phyloP scores from a whole-genome alignment of 2,888 invertebrate genomes.

The Ischnus inquisitorius region DNA sequence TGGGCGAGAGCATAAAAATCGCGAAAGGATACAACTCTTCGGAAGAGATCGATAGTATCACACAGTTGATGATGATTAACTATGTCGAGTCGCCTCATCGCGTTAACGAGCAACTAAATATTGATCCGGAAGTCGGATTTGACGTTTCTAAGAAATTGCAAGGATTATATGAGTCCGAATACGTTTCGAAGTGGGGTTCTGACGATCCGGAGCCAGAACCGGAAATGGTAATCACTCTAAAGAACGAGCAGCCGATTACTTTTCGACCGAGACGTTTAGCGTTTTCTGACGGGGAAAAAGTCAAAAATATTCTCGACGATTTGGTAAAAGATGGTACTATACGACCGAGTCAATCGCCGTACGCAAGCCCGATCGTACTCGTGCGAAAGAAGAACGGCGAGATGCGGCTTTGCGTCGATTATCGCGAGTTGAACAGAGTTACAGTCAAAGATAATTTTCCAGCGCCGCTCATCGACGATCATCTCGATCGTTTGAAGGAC shows the following conservation, averaged over 20 bases:
- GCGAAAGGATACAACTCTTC: neutral
- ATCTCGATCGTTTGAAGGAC: slow-evolving; percentile 46
- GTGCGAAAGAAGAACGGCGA: slow-evolving; percentile 34
- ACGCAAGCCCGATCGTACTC: slow-evolving; percentile 41
- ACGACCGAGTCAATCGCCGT: slow-evolving; percentile 34
- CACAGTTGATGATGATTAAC: slow-evolving; percentile 41
- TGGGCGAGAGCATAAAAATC: slow-evolving; percentile 48
- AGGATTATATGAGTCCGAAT: slow-evolving; percentile 36
- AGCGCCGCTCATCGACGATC: slow-evolving; percentile 48
- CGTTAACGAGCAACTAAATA: slow-evolving; percentile 44
- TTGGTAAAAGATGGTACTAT: slow-evolving; percentile 20
- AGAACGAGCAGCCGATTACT: slow-evolving; percentile 32
- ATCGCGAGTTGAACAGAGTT: slow-evolving; percentile 41
- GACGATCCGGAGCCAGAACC: slow-evolving; percentile 36
- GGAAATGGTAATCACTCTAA: slow-evolving; percentile 35
- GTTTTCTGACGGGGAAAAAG: slow-evolving; percentile 21
- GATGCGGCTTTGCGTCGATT: slow-evolving; percentile 41
- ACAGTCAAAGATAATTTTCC: slow-evolving; percentile 51
- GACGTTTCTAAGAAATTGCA: slow-evolving; percentile 13
- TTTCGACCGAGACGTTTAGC: slow-evolving; percentile 25
- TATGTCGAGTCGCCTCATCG: slow-evolving; percentile 33
- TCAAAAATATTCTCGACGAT: slow-evolving; percentile 15
- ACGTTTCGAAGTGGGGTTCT: slow-evolving; percentile 34
- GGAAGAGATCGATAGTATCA: slow-evolving; percentile 27
- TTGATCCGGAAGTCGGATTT: slow-evolving; percentile 30